Base-by-base conservation (phyloP, 1,140 invertebrate species). In the Drosophila nikananu region DNA sequence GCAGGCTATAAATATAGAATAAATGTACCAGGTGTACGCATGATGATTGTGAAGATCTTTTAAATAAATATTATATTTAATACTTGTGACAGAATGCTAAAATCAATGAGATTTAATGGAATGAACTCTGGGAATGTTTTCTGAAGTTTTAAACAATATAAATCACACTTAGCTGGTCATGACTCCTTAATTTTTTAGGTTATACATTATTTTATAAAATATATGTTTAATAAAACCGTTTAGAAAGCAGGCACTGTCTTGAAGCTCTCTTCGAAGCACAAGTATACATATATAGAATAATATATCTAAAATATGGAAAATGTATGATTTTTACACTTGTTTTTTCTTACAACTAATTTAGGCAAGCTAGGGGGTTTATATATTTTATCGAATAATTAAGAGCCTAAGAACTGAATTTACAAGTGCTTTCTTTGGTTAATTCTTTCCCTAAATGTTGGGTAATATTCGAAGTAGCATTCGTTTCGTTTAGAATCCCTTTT, bases 381-480 rank as follows among this genome's bases (percentile, higher is more conserved):
- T 35, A 21, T 54, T 37, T 37, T 17, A 37, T 35, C 2, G 7
- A 37, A 2, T 23, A 55, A 23, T 37, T 21, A 23, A 21, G 7
- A 37, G 8, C 44, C 17, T 55, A 35, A 35, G n/a, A 35, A 35
- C 30, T 13, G 12, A 54, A 54, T 54, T 21, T 54, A 54, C 52
- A 54, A 35, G 27, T 60, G 21, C 21, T 39, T 13, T 70, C 64
- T 70, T 71, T 70, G 64, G 67, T 19, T 66, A 23, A 44, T 32
- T 42, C 48, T 21, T 51, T 48, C 17, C 58, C 25, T 62, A 77
- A 84, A 76, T 79, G 66, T 60, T 21, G 49, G 49, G 42, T 77
- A 74, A 70, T 87, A 87, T 89, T 89, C 68, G 83, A 87, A 77
- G 35, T 46, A 15, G 6, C 64, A 76, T 72, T 77, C 52, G 54